Evolutionary conservation across 2,113 vertebrate species (phyloP), one percentile per base, ranked within the genome.

Genomic region (Menidia beryllina): DNA sequence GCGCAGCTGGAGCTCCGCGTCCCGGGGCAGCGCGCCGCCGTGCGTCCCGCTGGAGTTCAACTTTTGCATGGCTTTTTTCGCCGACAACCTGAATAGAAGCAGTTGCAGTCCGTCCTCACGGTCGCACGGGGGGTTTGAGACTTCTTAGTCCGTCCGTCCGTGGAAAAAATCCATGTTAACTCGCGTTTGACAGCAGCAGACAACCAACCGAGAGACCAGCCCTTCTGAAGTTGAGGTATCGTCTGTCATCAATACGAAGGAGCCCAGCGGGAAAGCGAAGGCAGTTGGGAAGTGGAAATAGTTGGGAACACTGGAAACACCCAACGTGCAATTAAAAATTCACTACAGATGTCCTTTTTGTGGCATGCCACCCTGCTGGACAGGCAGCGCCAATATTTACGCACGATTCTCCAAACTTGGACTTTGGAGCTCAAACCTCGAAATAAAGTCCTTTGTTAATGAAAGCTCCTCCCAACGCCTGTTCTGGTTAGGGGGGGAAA

Each of bases 1-100:
- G 76, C 91, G 91, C 87, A 86, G 85, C 82, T 92, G 93, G 49
- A 91, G 87, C 69, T 93, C 93, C 19, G 81, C 77, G 87, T 93
- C 91, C 81, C 88, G 90, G 79, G 89, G 83, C 49, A 88, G 86
- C 60, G 82, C 79, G 83, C 6, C 75, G 63, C 72, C 41, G 85
- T 91, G 82, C 24, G 62, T 63, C 7, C 70, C 83, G 57, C 60
- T 69, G 50, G 88, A 83, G 30, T 86, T 91, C 6, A 90, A 72
- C 86, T 92, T 93, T 12, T 94, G 91, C 93, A 94, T 94, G 66
- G 69, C 71, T 80, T 39, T 34, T 13, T 9, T 48, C 41, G 13
- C 26, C 5, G 47, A 27, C 15, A 65, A 62, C 49, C 65, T 77
- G 34, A 50, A 47, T 4, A 49, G 50, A 52, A 61, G 19, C 23